A percentile compares a stretch with the other conserved stretches of the same genome.
Conservation (phyloP, 2,113 vertebrate species). For the Struthidea cinerea region DNA sequence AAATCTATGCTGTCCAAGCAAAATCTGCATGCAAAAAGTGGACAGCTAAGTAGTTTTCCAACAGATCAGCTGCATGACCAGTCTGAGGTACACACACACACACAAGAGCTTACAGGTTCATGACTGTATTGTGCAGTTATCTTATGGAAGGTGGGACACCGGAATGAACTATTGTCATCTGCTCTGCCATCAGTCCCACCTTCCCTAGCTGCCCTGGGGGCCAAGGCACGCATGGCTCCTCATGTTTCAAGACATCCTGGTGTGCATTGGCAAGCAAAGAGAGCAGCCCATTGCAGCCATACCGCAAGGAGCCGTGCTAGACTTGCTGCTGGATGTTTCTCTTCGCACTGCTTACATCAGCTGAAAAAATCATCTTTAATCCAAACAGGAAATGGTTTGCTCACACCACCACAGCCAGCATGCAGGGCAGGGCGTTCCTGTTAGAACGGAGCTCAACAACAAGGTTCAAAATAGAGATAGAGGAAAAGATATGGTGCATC, state of each 20-base stretch:
- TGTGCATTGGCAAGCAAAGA: background rate
- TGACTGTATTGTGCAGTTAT: background rate
- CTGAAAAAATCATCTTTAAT: conserved; percentile 47
- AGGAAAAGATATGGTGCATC: background rate
- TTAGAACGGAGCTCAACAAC: background rate
- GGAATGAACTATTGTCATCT: background rate
- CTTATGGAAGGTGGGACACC: background rate
- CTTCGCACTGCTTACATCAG: background rate
- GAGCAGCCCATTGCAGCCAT: background rate
- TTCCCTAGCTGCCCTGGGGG: background rate
- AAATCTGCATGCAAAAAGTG: background rate
- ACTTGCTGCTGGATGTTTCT: conserved; percentile 52
- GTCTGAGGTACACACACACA: background rate
- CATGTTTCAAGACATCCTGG: background rate
- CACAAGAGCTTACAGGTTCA: background rate
- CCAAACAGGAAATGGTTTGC: conserved; percentile 47
- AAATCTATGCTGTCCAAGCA: background rate
- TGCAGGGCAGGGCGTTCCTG: background rate
- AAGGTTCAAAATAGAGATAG: conserved; percentile 29
- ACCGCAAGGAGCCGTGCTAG: conserved; percentile 35
- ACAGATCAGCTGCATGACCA: background rate
- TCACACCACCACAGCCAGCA: background rate
- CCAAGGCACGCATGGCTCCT: background rate
- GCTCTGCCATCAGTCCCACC: background rate
- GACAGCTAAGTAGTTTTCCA: background rate